phyloP scores from a whole-genome alignment of 1,140 invertebrate genomes.

The Solenopsis fugax region DNA sequence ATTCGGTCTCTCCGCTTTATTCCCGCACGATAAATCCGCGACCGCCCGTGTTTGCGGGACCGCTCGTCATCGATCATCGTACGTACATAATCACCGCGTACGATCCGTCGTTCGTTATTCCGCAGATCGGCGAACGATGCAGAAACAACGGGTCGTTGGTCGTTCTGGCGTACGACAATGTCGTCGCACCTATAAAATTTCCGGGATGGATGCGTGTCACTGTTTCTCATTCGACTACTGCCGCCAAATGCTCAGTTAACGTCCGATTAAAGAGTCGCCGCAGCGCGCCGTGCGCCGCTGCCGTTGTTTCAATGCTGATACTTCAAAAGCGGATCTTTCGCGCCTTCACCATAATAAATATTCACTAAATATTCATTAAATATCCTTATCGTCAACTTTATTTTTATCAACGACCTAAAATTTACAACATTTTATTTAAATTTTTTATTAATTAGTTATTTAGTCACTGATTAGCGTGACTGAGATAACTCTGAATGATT shows the following conservation, averaged over 20 bases:
- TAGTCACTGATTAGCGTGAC: neutral
- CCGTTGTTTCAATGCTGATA: conserved; percentile 45
- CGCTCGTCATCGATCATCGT: conserved; percentile 56
- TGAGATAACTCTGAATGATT: neutral
- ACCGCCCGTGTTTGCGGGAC: neutral
- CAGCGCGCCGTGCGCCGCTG: too few relatives aligned
- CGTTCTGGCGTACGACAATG: conserved; percentile 56
- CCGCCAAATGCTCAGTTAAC: conserved; percentile 51
- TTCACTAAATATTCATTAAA: too few relatives aligned
- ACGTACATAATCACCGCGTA: conserved; percentile 52
- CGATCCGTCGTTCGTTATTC: conserved; percentile 56
- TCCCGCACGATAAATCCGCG: conserved; percentile 50
- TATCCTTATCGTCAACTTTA: neutral
- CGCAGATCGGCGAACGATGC: neutral
- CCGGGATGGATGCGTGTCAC: conserved; percentile 28
- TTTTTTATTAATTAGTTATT: neutral
- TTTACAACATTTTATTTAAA: conserved; percentile 3
- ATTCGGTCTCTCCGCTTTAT: conserved; percentile 46
- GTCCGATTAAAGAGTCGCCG: conserved; percentile 57
- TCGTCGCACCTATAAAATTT: conserved; percentile 63
- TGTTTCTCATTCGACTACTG: conserved; percentile 9
- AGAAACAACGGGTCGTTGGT: conserved; percentile 42
- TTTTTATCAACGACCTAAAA: neutral
- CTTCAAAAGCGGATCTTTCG: too few relatives aligned
- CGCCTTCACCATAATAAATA: too few relatives aligned